Conservation (phyloP, 2,797 vertebrate species). For the Hypotaenidia philippensis region DNA sequence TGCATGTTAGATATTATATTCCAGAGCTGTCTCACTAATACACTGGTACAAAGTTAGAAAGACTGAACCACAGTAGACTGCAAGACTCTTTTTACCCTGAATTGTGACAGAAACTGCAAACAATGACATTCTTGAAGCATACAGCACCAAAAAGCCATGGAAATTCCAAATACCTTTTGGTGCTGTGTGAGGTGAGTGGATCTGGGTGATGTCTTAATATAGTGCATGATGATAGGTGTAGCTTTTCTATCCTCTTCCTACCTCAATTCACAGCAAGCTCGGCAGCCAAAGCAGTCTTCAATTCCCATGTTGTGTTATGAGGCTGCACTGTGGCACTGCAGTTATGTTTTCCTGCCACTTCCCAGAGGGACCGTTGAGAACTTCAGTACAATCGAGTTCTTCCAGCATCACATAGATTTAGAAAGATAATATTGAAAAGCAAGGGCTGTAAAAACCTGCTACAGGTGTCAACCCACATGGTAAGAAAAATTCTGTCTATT, state of each 20-base stretch:
- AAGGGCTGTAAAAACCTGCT: neutral
- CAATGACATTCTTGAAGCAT: neutral
- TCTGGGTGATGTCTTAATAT: neutral
- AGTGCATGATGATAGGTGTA: neutral
- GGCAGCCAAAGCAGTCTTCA: neutral
- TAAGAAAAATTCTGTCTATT: neutral
- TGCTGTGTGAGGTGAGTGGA: neutral
- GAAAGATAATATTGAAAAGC: neutral
- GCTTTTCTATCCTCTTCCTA: neutral
- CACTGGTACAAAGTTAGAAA: neutral
- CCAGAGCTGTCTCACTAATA: neutral
- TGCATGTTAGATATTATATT: neutral
- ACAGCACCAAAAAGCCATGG: neutral
- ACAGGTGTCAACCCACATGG: neutral
- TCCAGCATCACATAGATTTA: neutral
- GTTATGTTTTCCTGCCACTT: neutral
- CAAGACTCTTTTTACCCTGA: neutral
- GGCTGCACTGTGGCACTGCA: neutral
- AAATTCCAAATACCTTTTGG: neutral
- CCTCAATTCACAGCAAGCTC: fast-evolving
- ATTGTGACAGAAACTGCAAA: neutral
- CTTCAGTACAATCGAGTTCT: neutral
- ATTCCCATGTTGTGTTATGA: neutral
- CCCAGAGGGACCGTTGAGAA: neutral
- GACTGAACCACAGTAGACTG: neutral